These are phyloP conservation scores for Oncorhynchus gorbuscha DNA, from an alignment of 2,113 vertebrate genomes.

Conservation along the genomic window DNA sequence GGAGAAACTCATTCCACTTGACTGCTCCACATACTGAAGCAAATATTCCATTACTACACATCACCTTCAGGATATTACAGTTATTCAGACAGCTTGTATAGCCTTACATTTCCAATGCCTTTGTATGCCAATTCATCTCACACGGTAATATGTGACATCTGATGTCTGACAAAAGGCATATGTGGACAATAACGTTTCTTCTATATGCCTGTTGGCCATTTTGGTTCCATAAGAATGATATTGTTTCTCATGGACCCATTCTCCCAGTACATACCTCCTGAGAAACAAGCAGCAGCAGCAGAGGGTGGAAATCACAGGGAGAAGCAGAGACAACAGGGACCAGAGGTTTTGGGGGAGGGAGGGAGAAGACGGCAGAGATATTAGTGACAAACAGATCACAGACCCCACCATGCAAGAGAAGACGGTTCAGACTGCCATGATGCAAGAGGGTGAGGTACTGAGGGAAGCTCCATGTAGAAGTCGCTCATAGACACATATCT, in stretches of 20 bases:
- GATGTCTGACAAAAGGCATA: background rate
- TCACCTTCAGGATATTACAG: too few species aligned
- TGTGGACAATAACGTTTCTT: background rate
- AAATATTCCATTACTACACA: background rate
- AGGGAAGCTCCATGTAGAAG: background rate
- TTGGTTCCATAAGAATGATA: background rate
- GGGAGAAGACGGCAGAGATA: constrained; percentile 53
- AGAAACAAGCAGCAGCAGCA: constrained; percentile 71
- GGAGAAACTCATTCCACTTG: background rate
- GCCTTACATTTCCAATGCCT: background rate
- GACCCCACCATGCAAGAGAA: constrained; percentile 72
- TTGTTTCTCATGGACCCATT: background rate
- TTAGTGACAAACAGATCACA: constrained; percentile 73
- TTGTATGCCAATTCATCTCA: background rate
- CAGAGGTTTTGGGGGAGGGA: constrained; percentile 54
- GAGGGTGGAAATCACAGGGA: constrained; percentile 67
- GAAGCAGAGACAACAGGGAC: constrained; percentile 61
- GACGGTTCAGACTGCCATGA: constrained; percentile 44
- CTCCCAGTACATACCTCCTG: constrained; percentile 75
- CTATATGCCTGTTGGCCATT: background rate
- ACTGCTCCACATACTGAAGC: background rate
- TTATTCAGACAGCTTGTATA: background rate
- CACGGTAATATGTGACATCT: background rate
- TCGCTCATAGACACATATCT: too few species aligned
- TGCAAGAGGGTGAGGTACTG: constrained; percentile 32